Base-by-base conservation (phyloP, 2,888 invertebrate genomes). In the Pegoplata infirma region DNA sequence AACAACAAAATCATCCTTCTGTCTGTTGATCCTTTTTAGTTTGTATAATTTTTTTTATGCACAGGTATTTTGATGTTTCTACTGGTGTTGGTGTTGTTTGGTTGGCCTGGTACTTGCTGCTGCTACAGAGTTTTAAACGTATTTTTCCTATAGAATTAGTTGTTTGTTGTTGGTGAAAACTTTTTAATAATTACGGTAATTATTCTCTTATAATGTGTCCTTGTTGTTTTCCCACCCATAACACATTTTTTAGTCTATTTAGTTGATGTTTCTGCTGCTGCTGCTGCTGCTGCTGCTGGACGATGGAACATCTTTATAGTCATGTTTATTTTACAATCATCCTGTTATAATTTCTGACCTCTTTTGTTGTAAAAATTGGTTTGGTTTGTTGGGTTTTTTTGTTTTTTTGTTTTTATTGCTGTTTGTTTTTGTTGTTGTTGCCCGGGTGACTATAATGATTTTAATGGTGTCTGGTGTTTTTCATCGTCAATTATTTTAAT, bases 131-230 rank as follows among this genome's bases (percentile, higher is more conserved):
- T 74, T 79, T 79, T 79, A 75, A 79, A 79, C 61, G 75, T 75
- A 79, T 79, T 79, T n/a, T 75, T 75, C 55, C 71, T 79, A 75
- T 79, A 75, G 66, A 79, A 79, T 79, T 75, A 75, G 75, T 74
- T 74, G 61, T 63, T 72, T 77, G 74, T 71, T 79, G 75, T 67
- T 67, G n/a, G 53, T 56, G 36, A 79, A n/a, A 79, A 79, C 71
- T 79, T 79, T 79, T 79, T 67, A 79, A 79, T 79, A 79, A 79
- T 79, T 79, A 79, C 79, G 59, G 79, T 79, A 75, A 79, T 79
- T 79, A 79, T 75, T 67, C 71, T 79, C 71, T 71, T 79, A 79
- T 75, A 75, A 47, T 74, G 69, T 63, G 61, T 59, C 66, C 66
- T 56, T 64, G 63, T 73, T 74, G 64, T 32, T 76, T 55, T 53